Percentiles rank a stretch among this genome's conserved stretches.
phyloP scores from a whole-genome alignment of 2,797 vertebrate species.

The Chelidonichthys spinosus region DNA sequence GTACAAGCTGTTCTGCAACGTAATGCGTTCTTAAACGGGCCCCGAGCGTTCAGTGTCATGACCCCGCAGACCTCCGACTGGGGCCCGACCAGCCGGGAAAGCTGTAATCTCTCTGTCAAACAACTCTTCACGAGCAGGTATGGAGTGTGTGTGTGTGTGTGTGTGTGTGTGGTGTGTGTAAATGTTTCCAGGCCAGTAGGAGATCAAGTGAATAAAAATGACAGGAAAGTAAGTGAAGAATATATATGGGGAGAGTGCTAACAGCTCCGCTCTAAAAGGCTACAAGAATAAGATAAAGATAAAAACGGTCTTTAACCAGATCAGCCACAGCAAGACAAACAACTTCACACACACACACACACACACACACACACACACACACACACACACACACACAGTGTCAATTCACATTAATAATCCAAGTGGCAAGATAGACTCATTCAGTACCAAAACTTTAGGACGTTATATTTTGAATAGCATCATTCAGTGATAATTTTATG shows the following conservation, averaged over 20 bases:
- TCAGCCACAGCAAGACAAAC: conserved; percentile 9
- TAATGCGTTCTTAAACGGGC: conserved; percentile 63
- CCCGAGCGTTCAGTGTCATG: conserved; percentile 34
- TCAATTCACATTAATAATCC: neutral
- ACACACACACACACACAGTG: neutral
- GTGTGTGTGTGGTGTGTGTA: conserved; percentile 16
- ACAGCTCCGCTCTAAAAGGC: neutral
- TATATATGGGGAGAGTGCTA: neutral
- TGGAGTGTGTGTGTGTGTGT: conserved; percentile 32
- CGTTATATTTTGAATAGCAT: conserved; percentile 11
- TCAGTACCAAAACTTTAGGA: neutral
- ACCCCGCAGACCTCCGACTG: conserved; percentile 56
- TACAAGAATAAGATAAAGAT: conserved; percentile 23
- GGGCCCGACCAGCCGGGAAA: conserved; percentile 48
- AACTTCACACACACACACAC: neutral
- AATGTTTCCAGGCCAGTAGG: conserved; percentile 45
- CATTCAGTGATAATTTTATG: conserved; percentile 5
- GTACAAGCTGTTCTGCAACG: conserved; percentile 56
- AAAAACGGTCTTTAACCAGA: conserved; percentile 17
- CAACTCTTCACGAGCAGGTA: conserved; percentile 58
- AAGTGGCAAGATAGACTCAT: neutral
- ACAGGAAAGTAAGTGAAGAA: conserved; percentile 24
- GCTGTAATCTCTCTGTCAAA: conserved; percentile 71
- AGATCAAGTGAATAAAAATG: conserved; percentile 40
- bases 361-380: neutral